Base-by-base conservation (phyloP, 2,888 invertebrate species). In the Lasioglossum malachurum region DNA sequence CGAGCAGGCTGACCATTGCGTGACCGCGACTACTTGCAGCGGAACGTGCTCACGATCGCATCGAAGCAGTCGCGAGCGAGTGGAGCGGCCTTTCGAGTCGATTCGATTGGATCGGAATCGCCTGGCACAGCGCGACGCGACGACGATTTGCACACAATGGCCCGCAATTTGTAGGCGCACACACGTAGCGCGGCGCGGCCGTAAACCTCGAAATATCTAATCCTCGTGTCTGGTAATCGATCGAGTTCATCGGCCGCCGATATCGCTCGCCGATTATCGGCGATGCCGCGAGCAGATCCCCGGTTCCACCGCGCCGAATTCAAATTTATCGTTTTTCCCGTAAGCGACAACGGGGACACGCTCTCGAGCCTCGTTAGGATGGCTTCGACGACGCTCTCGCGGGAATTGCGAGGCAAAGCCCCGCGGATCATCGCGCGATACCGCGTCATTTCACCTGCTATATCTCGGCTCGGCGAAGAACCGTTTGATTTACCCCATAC, bases 11-110 rank as follows among this genome's bases (percentile, higher is more conserved):
- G 89, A 89, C 84, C 84, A 82, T 89, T 82, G 90, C 90, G 86
- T 92, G 92, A 92, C 85, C 78, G 49, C 73, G 74, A 85, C 87
- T 88, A 92, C 90, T 92, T 86, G 60, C 5, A 12, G 60, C 27
- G 60, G 19, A 23, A 23, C 53, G 53, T 53, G 53, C 19, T 23
- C 23, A 8, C 53, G 57, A 57, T 57, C 57, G 57, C n/a, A n/a
- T 57, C 57, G n/a, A 8, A 53, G n/a, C 53, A 10, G n/a, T 10
- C n/a, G 57, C n/a, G 57, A n/a, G 3, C 53, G 53, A 53, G 53
- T 8, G 53, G 3, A 10, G 23, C 10, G 8, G n/a, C 23, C 23
- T 60, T 60, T 60, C 60, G 60, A 27, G 60, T 60, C 60, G 27
- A 60, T 60, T 60, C 60, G 60, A 60, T 60, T 60, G 27, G 27